Conservation (phyloP, 2,113 vertebrate genomes). For the Forbesichthys papilliferus region DNA sequence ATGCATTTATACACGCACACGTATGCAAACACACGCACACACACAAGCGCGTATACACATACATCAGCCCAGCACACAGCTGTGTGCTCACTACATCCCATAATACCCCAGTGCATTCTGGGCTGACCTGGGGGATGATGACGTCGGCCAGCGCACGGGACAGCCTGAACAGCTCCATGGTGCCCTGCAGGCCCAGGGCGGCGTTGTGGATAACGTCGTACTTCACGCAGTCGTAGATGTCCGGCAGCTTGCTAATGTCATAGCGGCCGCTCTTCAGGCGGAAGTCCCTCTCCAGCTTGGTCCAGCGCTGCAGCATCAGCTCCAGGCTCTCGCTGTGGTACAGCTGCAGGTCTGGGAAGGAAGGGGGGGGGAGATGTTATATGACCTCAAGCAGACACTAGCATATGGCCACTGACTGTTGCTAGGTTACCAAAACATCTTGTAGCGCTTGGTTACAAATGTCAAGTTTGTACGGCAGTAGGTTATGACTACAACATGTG, state of each 20-base stretch:
- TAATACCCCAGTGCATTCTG: too few species aligned
- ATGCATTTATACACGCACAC: too few species aligned
- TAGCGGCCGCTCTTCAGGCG: constrained; percentile 94
- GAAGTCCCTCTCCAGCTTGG: constrained; percentile 93
- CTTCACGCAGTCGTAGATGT: constrained; percentile 98
- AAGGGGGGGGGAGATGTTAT: not conserved
- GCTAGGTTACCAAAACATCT: too few species aligned
- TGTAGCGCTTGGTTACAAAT: too few species aligned
- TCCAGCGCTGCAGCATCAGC: constrained; percentile 97
- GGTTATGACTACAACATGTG: too few species aligned
- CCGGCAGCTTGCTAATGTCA: constrained; percentile 97
- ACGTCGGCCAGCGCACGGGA: constrained; percentile 92
- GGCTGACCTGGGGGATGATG: constrained; percentile 89
- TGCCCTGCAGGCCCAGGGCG: constrained; percentile 87
- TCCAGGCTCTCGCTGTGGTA: constrained; percentile 97
- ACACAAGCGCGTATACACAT: too few species aligned
- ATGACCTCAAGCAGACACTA: too few species aligned
- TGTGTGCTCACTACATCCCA: too few species aligned
- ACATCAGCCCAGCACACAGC: too few species aligned
- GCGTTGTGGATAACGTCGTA: constrained; percentile 96
- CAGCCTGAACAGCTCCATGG: constrained; percentile 87
- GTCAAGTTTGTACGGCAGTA: too few species aligned
- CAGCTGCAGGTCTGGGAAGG: constrained; percentile 85
- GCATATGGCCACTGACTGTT: too few species aligned
- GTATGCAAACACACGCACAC: too few species aligned